Evolutionary conservation across 2,888 invertebrate genomes (phyloP).

Genomic region (Phrixothrix hirtus): DNA sequence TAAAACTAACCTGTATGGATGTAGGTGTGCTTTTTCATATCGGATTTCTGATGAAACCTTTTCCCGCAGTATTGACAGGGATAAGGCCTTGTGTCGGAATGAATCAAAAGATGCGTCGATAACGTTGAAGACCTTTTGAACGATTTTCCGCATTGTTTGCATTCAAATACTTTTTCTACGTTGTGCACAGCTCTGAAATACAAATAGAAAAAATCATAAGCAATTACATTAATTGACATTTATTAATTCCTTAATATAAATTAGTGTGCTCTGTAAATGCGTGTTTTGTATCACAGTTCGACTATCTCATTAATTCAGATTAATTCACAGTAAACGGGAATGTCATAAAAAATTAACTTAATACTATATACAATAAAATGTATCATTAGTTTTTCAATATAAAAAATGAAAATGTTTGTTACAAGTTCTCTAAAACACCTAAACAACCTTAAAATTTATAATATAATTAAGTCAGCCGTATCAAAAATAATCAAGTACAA

Average conservation of each 20-base stretch:
- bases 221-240: neutral
- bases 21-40: slow-evolving; percentile 99
- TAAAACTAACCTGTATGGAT: slow-evolving; percentile 80
- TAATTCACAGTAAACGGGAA: neutral
- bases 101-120: slow-evolving; percentile 95
- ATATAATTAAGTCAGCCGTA: too few species aligned
- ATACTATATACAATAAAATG: neutral
- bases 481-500: too few species aligned
- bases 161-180: slow-evolving; percentile 91
- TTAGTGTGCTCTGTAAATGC: neutral
- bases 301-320: neutral
- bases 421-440: too few species aligned
- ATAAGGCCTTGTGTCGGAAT: slow-evolving; percentile 95
- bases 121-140: slow-evolving; percentile 96
- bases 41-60: slow-evolving; percentile 97
- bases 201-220: slow-evolving; percentile 3
- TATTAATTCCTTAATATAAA: neutral
- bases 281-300: neutral
- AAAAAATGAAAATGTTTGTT: too few species aligned
- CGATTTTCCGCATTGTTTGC: slow-evolving; percentile 95
- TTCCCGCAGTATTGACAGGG: slow-evolving; percentile 99
- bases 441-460: too few species aligned
- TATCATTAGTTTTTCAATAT: too few species aligned
- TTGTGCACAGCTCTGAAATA: slow-evolving; percentile 83
- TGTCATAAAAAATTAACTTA: neutral